Evolutionary conservation across 2,113 vertebrate species (phyloP).

Genomic region (Tamias sibiricus): DNA sequence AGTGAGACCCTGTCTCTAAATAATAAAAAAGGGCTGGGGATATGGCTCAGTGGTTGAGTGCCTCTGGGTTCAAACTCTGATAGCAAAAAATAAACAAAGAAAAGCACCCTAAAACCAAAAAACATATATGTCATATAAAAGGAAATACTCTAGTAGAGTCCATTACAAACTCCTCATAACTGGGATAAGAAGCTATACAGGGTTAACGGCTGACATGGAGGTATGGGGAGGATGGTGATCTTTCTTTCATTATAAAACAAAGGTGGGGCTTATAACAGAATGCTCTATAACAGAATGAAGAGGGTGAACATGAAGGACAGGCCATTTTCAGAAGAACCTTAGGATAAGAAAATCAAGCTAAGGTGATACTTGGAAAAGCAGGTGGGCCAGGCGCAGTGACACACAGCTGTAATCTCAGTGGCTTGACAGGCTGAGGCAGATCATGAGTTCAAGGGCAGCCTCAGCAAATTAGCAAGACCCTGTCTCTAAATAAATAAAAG

Average conservation of each 20-base stretch:
- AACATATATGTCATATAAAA: background rate
- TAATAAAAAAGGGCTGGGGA: too few relatives aligned
- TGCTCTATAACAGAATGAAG: background rate
- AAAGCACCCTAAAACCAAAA: background rate
- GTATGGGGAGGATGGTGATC: background rate
- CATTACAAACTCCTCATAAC: background rate
- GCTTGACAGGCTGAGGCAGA: too few relatives aligned
- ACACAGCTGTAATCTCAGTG: too few relatives aligned
- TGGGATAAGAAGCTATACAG: background rate
- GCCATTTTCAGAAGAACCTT: background rate
- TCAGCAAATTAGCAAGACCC: too few relatives aligned
- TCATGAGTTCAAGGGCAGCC: too few relatives aligned
- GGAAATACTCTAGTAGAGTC: background rate
- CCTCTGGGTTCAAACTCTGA: too few relatives aligned
- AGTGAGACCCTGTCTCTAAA: too few relatives aligned
- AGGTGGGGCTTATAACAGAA: background rate
- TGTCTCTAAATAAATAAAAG: too few relatives aligned
- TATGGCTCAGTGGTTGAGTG: too few relatives aligned
- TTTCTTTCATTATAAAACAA: conserved; percentile 15
- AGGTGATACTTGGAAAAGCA: background rate
- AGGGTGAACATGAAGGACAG: background rate
- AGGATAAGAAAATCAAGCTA: background rate
- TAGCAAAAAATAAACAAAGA: background rate
- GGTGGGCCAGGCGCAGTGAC: too few relatives aligned
- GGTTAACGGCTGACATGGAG: background rate